Conservation (phyloP, 1,140 invertebrate species). For the Lordiphosa mommai region DNA sequence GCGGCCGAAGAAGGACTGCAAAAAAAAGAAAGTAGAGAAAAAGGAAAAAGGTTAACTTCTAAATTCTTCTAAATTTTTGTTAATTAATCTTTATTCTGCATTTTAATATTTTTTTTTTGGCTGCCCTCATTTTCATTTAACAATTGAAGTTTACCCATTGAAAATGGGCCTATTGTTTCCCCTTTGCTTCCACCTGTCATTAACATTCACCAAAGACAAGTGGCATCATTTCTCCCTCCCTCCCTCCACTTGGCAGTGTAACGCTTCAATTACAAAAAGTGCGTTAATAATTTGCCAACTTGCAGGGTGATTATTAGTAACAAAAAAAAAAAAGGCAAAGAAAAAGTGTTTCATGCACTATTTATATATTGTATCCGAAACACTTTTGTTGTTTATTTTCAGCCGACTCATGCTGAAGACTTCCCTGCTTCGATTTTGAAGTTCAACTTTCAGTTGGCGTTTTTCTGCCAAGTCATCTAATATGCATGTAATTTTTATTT, state of each 20-base stretch:
- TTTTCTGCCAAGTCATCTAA: constrained; percentile 74
- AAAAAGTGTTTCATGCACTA: constrained; percentile 35
- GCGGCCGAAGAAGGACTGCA: constrained; percentile 97
- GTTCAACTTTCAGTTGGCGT: constrained; percentile 60
- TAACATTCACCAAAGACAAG: constrained; percentile 18
- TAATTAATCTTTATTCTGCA: too few relatives aligned
- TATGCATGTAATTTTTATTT: constrained; percentile 79
- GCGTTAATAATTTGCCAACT: constrained; percentile 59
- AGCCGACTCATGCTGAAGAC: constrained; percentile 55
- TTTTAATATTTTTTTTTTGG: too few relatives aligned
- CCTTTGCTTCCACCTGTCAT: constrained; percentile 28
- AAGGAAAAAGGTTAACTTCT: not conserved
- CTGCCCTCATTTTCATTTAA: too few relatives aligned
- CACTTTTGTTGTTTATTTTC: constrained; percentile 23
- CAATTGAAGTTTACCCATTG: too few relatives aligned
- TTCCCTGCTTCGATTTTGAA: constrained; percentile 53
- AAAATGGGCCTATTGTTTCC: constrained; percentile 1
- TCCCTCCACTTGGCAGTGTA: constrained; percentile 12
- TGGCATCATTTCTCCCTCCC: constrained; percentile 40
- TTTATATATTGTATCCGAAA: constrained; percentile 39
- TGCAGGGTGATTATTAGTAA: constrained; percentile 8
- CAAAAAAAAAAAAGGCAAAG: constrained; percentile 5
- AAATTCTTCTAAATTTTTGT: constrained; percentile 11
- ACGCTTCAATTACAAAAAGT: constrained; percentile 63
- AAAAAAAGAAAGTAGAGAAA: constrained; percentile 73